Evolutionary conservation across 2,797 vertebrate genomes (phyloP).

Genomic region (Phalanger gymnotis): DNA sequence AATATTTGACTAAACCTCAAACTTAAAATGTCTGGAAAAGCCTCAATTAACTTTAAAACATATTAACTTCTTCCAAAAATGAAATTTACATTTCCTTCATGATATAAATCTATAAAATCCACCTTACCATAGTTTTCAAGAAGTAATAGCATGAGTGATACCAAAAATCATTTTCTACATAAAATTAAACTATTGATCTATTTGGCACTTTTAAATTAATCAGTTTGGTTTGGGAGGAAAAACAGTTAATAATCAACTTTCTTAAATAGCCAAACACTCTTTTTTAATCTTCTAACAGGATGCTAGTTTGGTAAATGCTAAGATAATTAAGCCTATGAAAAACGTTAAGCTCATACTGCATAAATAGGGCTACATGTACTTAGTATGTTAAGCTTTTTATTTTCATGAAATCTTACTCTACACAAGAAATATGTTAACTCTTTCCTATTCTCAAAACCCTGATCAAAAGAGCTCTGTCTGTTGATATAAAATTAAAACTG

Average conservation of each 20-base stretch:
- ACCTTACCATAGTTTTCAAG: constrained; percentile 27
- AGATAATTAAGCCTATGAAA: not conserved
- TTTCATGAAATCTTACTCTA: too few species aligned
- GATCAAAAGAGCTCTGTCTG: not conserved
- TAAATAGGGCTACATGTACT: too few species aligned
- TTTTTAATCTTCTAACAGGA: not conserved
- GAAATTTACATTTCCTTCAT: constrained; percentile 19
- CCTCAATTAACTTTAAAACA: constrained; percentile 10
- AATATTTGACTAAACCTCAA: constrained; percentile 32
- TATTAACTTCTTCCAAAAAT: constrained; percentile 52
- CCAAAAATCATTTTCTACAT: not conserved
- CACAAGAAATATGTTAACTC: not conserved
- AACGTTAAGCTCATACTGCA: too few species aligned
- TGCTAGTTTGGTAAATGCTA: not conserved
- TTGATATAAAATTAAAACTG: not conserved
- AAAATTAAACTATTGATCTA: constrained; percentile 63
- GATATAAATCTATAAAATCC: constrained; percentile 29
- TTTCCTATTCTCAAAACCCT: not conserved
- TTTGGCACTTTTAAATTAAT: constrained; percentile 55
- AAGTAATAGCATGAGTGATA: constrained; percentile 8
- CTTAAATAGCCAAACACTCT: constrained; percentile 12
- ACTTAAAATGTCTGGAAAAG: constrained; percentile 35
- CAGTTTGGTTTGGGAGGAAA: not conserved
- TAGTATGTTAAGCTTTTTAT: too few species aligned
- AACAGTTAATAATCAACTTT: constrained; percentile 44